Base-by-base conservation (phyloP, 1,140 invertebrate species). In the Leptonema lineaticorne region DNA sequence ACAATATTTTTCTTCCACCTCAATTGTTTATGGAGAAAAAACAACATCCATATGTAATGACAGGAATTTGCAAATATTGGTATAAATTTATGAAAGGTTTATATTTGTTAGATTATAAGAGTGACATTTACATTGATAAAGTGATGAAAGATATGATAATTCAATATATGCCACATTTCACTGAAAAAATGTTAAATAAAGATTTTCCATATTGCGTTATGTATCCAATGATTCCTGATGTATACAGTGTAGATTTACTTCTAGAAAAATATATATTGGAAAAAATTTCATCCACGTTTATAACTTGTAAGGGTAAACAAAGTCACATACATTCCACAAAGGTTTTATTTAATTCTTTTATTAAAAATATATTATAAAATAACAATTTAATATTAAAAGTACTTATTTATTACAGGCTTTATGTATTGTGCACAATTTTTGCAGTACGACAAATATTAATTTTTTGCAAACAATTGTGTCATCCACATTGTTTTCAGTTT, bases 21-120 rank as follows among this genome's bases (percentile, higher is more conserved):
- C 72, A 73, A 71, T 5, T 73, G 9, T 73, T 73, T 53, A 71
- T 73, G 69, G 72, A 70, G 4, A 73, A 73, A 37, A 73, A 71
- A 63, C n/a, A 68, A 14, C 72, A 70, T 62, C 58, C 63, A 1
- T 67, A 73, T 14, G 33, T 69, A 14, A 60, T 53, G 11, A 27
- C 63, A 6, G 57, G 66, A 26, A 59, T 71, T 18, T 73, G 72
- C 29, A 73, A 67, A 57, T 69, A 67, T 28, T 73, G 72, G 72
- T 73, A 69, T 53, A 69, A 71, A 50, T 70, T 73, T 30, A 73
- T 73, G 72, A 63, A 22, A 29, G 72, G 72, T 18, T 60, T 73
- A 26, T 67, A 59, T 26, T 57, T 64, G 29, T 60, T 73, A 41
- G 72, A 73, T 53, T 48, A 71, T 37, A 71, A 73, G 26, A 73